Evolutionary conservation across 2,113 vertebrate genomes (phyloP).

Genomic region (Sapayoa aenigma): DNA sequence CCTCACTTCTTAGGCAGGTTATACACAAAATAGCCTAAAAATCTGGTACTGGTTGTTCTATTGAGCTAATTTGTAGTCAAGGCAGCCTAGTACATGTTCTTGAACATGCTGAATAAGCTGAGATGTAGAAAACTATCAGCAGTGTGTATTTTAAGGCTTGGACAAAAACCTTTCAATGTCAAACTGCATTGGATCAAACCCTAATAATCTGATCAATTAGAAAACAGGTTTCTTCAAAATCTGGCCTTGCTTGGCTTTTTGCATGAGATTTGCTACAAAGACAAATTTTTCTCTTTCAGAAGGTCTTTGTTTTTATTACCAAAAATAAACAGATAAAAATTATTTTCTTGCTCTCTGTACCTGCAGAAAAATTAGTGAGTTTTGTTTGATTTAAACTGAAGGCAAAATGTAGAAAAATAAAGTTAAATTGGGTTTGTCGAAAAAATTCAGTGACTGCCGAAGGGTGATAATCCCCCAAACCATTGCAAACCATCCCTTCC

Average conservation of each 20-base stretch:
- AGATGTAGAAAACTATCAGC: neutral
- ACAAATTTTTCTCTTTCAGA: neutral
- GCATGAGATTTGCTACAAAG: neutral
- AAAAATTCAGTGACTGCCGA: neutral
- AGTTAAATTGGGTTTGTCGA: neutral
- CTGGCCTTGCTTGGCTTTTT: neutral
- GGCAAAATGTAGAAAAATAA: neutral
- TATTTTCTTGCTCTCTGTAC: neutral
- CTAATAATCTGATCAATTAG: neutral
- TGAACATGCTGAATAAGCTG: conserved; percentile 11
- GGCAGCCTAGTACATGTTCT: neutral
- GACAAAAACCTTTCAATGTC: neutral
- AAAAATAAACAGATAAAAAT: neutral
- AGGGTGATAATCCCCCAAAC: neutral
- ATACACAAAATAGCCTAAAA: conserved; percentile 24
- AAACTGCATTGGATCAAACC: neutral
- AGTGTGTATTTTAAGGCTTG: neutral
- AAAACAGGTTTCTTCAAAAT: neutral
- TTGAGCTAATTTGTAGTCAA: neutral
- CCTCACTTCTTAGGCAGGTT: neutral
- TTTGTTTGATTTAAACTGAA: neutral
- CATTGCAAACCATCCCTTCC: neutral
- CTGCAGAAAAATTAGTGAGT: neutral
- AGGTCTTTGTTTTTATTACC: neutral
- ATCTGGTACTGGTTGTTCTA: neutral